These are phyloP conservation scores for Sebastes taczanowskii DNA, from an alignment of 2,797 vertebrate genomes.

Conservation along the genomic window DNA sequence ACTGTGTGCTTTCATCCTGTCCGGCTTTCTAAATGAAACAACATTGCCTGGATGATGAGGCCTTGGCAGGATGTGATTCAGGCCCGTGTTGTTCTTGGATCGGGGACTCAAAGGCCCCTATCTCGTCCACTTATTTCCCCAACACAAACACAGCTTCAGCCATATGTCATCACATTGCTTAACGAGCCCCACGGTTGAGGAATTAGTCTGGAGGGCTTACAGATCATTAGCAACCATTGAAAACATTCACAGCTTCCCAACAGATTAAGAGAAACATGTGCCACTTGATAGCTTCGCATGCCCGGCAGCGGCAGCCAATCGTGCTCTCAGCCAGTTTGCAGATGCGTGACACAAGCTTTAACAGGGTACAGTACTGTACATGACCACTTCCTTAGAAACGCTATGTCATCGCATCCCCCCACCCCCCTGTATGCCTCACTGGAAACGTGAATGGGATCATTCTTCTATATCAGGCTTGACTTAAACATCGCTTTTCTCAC, in stretches of 20 bases:
- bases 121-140: constrained; percentile 41
- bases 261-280: constrained; percentile 42
- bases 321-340: neutral
- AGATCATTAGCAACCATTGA: constrained; percentile 45
- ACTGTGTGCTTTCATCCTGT: neutral
- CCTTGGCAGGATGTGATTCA: constrained; percentile 44
- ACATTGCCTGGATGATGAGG: constrained; percentile 42
- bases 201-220: constrained; percentile 32
- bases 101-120: constrained; percentile 29
- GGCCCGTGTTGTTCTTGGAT: constrained; percentile 50
- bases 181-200: constrained; percentile 22
- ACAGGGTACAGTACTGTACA: neutral
- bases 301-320: neutral
- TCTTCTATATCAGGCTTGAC: too few relatives aligned
- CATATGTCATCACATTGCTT: constrained; percentile 38
- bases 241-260: constrained; percentile 43
- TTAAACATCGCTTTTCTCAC: too few relatives aligned
- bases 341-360: neutral
- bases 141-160: constrained; percentile 36
- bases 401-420: too few relatives aligned
- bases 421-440: too few relatives aligned
- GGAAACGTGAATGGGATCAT: too few relatives aligned
- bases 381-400: neutral
- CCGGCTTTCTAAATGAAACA: constrained; percentile 33
- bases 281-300: constrained; percentile 14